Evolutionary conservation across 2,797 vertebrate species (phyloP).

Genomic region (Cyprinodon diabolis): DNA sequence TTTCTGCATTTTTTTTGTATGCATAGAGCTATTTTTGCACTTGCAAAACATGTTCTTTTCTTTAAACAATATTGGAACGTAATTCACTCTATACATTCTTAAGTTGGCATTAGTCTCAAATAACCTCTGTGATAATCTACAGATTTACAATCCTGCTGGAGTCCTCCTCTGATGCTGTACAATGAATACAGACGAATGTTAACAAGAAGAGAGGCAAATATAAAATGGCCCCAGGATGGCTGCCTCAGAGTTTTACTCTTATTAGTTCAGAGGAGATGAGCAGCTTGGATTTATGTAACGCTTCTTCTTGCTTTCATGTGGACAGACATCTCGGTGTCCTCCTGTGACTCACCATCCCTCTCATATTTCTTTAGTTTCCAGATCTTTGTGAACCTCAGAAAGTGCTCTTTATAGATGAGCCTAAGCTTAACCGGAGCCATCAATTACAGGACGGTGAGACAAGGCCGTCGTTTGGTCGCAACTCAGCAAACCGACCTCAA

Average conservation of each 20-base stretch:
- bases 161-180: not conserved
- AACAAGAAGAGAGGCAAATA: slow-evolving; percentile 26
- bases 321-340: slow-evolving; percentile 54
- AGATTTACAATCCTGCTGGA: not conserved
- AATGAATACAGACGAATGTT: slow-evolving; percentile 11
- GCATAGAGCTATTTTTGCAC: too few species aligned
- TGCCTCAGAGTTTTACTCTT: slow-evolving; percentile 17
- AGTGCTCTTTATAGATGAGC: slow-evolving; percentile 66
- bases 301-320: slow-evolving; percentile 62
- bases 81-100: not conserved
- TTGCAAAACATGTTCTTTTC: too few species aligned
- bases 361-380: slow-evolving; percentile 35
- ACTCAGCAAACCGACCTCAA: slow-evolving; percentile 49
- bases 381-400: slow-evolving; percentile 63
- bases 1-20: too few species aligned
- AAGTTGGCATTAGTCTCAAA: slow-evolving; percentile 2
- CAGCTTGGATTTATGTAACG: slow-evolving; percentile 47
- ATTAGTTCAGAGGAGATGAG: slow-evolving; percentile 44
- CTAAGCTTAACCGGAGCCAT: slow-evolving; percentile 57
- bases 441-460: slow-evolving; percentile 63
- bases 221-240: slow-evolving; percentile 20
- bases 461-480: slow-evolving; percentile 67
- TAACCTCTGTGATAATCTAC: not conserved
- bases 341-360: slow-evolving; percentile 68
- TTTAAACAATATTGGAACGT: too few species aligned